A percentile compares a stretch with the other conserved stretches of the same genome.
Conservation (phyloP, 2,113 vertebrate species). For the Microcebus lehilahytsara region DNA sequence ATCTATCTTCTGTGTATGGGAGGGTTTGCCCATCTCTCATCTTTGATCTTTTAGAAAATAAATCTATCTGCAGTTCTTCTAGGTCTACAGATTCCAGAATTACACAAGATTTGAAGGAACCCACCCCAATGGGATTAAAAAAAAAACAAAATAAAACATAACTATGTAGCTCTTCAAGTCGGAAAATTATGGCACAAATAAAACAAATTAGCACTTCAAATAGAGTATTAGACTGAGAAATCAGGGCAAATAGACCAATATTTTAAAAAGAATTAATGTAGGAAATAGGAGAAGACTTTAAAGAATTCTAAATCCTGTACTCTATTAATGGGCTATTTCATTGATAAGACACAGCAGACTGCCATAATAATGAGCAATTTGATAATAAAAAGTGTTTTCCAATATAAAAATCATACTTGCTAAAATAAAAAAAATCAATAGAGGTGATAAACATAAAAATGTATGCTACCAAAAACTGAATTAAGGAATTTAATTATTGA, state of each 20-base stretch:
- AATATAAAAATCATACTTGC: neutral
- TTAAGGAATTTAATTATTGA: constrained; percentile 14
- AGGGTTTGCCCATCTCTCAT: neutral
- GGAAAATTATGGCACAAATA: neutral
- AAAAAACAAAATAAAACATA: neutral
- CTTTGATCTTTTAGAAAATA: neutral
- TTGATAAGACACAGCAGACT: neutral
- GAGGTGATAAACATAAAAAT: constrained; percentile 29
- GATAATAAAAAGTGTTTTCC: constrained; percentile 31
- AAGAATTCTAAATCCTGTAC: constrained; percentile 25
- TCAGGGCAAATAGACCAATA: neutral
- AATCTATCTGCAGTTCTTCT: neutral
- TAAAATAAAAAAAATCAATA: constrained; percentile 28
- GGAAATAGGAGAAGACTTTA: neutral
- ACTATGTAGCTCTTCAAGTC: neutral
- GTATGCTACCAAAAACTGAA: neutral
- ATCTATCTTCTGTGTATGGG: neutral
- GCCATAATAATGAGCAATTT: constrained; percentile 5
- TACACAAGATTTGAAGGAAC: neutral
- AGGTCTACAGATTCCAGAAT: neutral
- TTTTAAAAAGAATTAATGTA: neutral
- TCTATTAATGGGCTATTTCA: neutral
- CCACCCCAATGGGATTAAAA: neutral
- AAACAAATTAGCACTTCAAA: neutral
- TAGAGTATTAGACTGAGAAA: neutral